Base-by-base conservation (phyloP, 2,113 vertebrate genomes). In the Emydura subglobosa region DNA sequence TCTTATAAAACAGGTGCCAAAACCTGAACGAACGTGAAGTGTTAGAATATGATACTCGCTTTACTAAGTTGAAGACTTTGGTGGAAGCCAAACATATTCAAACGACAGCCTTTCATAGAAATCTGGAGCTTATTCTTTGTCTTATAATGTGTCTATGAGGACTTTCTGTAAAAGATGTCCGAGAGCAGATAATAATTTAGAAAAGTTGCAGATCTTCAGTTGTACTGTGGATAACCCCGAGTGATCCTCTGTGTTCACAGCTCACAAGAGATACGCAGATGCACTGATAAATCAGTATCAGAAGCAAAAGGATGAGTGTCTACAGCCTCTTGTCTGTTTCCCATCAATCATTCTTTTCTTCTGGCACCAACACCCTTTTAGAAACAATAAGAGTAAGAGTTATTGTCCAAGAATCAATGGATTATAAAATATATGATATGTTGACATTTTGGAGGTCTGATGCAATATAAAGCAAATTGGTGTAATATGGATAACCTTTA, bases 311-410 rank as follows among this genome's bases (percentile, higher is more conserved):
- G 98, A 98, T 96, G 98, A 98, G 89, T 96, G 97, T 98, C 98
- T 98, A 94, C 87, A 96, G 97, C 97, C 95, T 96, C 92, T 98
- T 97, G 98, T 99, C 95, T 97, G 98, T 95, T 96, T 98, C 97
- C 98, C 98, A 98, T 99, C 99, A 99, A 97, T 99, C 99, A 99
- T 98, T 97, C 97, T 98, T 98, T 97, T 98, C 97, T 98, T 97
- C 98, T 96, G 98, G 98, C 95, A 98, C 96, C 98, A 97, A 94
- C 96, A 98, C 92, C 97, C 98, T 99, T 99, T 96, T 87, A 98
- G 97, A 98, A 98, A 99, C 97, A 98, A 98, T 88, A 98, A 98
- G 97, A 98, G 95, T 95, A 98, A 98, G 96, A 98, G 98, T 99
- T 98, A 99, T 97, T 97, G 96, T 94, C 89, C 91, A 88, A 88